Evolutionary conservation across 2,113 vertebrate species (phyloP).

Genomic region (Eurystomus gularis): DNA sequence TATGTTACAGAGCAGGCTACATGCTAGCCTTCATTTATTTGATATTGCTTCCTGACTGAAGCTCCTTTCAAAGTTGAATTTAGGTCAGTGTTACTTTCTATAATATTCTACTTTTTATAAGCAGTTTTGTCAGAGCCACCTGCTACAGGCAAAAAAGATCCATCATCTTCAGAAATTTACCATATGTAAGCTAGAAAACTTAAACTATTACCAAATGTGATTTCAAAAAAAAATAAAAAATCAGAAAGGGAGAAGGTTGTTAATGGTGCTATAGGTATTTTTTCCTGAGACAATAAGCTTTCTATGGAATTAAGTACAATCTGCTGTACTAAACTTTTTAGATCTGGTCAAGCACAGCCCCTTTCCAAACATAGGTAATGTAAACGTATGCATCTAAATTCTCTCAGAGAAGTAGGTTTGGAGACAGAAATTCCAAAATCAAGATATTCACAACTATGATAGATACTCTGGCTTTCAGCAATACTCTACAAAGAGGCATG

Average conservation of each 20-base stretch:
- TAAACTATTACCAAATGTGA: background rate
- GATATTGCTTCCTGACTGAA: background rate
- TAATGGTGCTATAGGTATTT: background rate
- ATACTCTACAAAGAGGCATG: background rate
- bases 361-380: background rate
- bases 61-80: background rate
- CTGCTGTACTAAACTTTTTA: background rate
- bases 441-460: background rate
- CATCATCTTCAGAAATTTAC: background rate
- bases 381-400: background rate
- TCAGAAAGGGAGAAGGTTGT: background rate
- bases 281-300: background rate
- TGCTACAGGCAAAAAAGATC: background rate
- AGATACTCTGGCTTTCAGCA: background rate
- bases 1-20: background rate
- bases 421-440: background rate
- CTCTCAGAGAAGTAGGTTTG: background rate
- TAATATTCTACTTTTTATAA: background rate
- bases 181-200: background rate
- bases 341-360: background rate
- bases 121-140: background rate
- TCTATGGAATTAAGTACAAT: background rate
- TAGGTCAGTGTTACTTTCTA: background rate
- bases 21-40: background rate
- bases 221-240: background rate